A percentile compares a stretch with the other conserved stretches of the same genome.
Evolutionary conservation across 2,113 vertebrate species (phyloP).

Genomic region (Camelus bactrianus): DNA sequence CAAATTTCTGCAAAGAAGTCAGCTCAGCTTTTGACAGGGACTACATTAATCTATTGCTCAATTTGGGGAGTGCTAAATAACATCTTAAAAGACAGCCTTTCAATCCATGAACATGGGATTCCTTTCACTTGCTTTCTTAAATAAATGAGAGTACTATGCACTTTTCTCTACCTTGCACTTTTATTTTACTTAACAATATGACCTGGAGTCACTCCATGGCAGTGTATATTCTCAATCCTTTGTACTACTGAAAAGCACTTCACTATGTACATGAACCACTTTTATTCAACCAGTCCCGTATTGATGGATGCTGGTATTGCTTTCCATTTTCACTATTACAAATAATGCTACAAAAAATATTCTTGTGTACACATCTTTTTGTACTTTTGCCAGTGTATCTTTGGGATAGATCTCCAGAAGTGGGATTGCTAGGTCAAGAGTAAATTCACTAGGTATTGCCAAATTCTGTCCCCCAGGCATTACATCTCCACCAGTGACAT

Average conservation of each 20-base stretch:
- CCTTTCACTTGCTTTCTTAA: constrained; percentile 38
- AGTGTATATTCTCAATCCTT: neutral
- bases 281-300: neutral
- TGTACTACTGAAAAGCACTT: neutral
- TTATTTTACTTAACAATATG: neutral
- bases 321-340: neutral
- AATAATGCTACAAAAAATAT: neutral
- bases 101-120: neutral
- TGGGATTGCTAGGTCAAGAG: neutral
- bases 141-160: neutral
- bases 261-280: neutral
- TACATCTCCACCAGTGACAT: neutral
- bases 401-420: neutral
- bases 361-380: neutral
- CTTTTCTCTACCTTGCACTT: neutral
- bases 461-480: neutral
- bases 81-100: constrained; percentile 30
- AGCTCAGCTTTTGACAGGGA: neutral
- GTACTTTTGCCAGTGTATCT: neutral
- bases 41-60: neutral
- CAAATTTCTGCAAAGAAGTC: neutral
- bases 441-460: neutral
- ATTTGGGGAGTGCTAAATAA: neutral
- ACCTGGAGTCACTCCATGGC: neutral
- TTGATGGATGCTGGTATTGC: neutral